phyloP scores from a whole-genome alignment of 2,797 vertebrate species.

The Carapus acus region DNA sequence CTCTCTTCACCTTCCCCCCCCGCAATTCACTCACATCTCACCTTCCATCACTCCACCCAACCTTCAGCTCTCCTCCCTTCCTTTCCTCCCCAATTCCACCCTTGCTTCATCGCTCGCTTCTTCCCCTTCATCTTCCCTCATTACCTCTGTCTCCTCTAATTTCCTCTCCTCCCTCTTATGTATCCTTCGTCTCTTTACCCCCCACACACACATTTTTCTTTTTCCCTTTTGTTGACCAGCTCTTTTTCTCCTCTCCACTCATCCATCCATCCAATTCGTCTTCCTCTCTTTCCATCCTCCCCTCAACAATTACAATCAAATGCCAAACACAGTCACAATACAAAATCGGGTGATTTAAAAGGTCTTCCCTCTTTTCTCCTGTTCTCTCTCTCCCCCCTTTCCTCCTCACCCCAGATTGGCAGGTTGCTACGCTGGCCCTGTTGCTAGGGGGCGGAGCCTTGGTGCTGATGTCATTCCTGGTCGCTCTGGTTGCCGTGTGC shows the following conservation, averaged over 20 bases:
- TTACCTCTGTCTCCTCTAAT: too few species aligned
- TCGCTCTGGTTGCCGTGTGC: constrained; percentile 92
- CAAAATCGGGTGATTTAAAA: too few species aligned
- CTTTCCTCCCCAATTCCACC: background rate
- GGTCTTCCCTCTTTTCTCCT: background rate
- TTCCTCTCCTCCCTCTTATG: background rate
- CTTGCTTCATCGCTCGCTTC: background rate
- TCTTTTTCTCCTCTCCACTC: too few species aligned
- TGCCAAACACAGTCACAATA: too few species aligned
- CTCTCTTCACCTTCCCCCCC: constrained; percentile 12
- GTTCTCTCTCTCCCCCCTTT: background rate
- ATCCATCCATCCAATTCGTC: too few species aligned
- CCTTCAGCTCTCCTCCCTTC: background rate
- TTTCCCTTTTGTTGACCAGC: too few species aligned
- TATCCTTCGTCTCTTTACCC: background rate
- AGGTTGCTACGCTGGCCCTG: constrained; percentile 92
- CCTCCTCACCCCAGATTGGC: constrained; percentile 81
- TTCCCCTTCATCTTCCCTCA: background rate
- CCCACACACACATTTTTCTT: too few species aligned
- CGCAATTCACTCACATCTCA: constrained; percentile 3
- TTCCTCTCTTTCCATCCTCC: too few species aligned
- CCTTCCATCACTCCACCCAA: too few species aligned
- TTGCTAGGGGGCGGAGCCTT: constrained; percentile 90
- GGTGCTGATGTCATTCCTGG: constrained; percentile 93
- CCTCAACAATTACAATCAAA: too few species aligned